Base-by-base conservation (phyloP, 2,113 vertebrate species). In the Leptobrachium ailaonicum region DNA sequence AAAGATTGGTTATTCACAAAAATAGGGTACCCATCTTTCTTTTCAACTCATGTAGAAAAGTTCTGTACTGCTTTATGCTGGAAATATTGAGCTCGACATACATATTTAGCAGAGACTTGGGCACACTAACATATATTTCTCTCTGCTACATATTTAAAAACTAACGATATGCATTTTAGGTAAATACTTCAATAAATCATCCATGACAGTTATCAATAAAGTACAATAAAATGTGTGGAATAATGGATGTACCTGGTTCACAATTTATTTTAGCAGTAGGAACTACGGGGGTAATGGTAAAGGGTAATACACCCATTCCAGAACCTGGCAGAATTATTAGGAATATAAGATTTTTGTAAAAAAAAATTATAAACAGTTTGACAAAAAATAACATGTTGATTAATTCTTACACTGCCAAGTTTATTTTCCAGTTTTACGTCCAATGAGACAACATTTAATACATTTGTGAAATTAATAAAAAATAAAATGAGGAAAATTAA, bases 221-320 rank as follows among this genome's bases (percentile, higher is more conserved):
- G 78, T 74, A 80, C 63, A 80, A 79, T 32, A 87, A 88, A 87
- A 87, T 75, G 89, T 78, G 60, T 86, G 77, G 88, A 89, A 92
- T 89, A 86, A 79, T 89, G 83, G 76, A 86, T 91, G 93, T 97
- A 97, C 96, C 96, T 97, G 93, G 95, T 91, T 96, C 95, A 97
- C 95, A 97, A 94, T 97, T 97, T 95, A 95, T 95, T 95, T 94
- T 97, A 97, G 83, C 94, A 93, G 96, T 96, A 91, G 96, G 92
- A 84, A 94, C 93, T 93, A 97, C 92, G 82, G 96, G 96, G 86
- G 93, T 96, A 95, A 96, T 87, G 89, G 95, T 95, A 97, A 96
- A 96, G 85, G 95, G 95, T 90, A 96, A 96, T 91, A 95, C 89
- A 94, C 94, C 95, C 92, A 94, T 87, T 96, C 95, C 95, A 95